Evolutionary conservation across 2,113 vertebrate genomes (phyloP).

Genomic region (Eulemur macaco): DNA sequence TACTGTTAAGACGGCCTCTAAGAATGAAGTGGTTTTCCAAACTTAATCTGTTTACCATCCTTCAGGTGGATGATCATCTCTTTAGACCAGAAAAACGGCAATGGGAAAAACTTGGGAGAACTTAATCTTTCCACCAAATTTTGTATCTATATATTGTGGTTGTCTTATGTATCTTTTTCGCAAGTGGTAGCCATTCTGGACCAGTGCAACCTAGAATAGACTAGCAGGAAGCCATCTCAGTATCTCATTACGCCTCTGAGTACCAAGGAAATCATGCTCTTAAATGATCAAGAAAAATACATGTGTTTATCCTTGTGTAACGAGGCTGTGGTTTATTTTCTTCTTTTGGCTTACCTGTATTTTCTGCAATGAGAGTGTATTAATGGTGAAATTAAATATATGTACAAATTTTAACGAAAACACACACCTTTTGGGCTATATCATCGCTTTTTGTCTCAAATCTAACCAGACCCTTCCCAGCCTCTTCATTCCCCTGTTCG

Average conservation of each 20-base stretch:
- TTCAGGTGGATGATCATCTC: not conserved
- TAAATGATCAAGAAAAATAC: not conserved
- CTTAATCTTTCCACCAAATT: not conserved
- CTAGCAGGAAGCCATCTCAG: not conserved
- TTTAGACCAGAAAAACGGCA: not conserved
- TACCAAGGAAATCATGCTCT: not conserved
- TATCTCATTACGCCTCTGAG: not conserved
- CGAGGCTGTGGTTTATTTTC: not conserved
- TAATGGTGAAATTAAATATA: not conserved
- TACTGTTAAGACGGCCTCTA: not conserved
- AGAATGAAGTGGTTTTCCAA: not conserved
- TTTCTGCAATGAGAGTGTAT: not conserved
- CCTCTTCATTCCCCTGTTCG: not conserved
- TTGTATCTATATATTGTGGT: not conserved
- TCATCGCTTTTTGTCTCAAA: not conserved
- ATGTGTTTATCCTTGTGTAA: not conserved
- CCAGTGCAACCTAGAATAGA: not conserved
- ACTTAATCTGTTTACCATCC: not conserved
- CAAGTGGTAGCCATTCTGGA: not conserved
- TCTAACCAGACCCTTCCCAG: not conserved
- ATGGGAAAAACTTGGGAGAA: not conserved
- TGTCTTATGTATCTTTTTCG: not conserved
- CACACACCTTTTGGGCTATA: not conserved
- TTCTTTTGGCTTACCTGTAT: slow-evolving; percentile 4
- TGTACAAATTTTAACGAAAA: not conserved